Conservation (phyloP, 2,888 invertebrate genomes). For the Pseudolycoriella hygida region DNA sequence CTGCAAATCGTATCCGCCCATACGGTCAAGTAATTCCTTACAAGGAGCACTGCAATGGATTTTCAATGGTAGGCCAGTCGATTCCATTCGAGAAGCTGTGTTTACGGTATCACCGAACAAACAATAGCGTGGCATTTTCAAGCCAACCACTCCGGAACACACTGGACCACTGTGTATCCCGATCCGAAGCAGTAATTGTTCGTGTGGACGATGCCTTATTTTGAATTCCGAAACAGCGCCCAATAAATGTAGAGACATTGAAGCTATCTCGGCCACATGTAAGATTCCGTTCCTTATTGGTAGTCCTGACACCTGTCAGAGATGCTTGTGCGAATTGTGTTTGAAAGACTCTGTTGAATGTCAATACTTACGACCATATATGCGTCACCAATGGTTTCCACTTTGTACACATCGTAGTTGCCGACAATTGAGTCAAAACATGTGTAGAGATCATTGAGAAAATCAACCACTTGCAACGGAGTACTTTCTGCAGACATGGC, state of each 20-base stretch:
- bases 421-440: conserved; percentile 89
- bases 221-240: conserved; percentile 70
- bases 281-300: conserved; percentile 75
- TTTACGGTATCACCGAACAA: conserved; percentile 88
- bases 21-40: conserved; percentile 43
- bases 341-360: too few relatives aligned
- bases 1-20: conserved; percentile 53
- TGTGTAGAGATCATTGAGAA: conserved; percentile 86
- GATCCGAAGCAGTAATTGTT: conserved; percentile 69
- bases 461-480: conserved; percentile 78
- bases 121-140: conserved; percentile 88
- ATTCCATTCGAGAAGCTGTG: conserved; percentile 76
- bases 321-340: too few relatives aligned
- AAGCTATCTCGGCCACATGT: conserved; percentile 86
- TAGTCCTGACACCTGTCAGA: conserved; percentile 57
- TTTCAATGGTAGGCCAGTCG: conserved; percentile 64
- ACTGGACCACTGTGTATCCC: conserved; percentile 87
- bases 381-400: conserved; percentile 81
- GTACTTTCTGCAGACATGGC: conserved; percentile 85
- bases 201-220: conserved; percentile 72
- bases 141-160: conserved; percentile 80
- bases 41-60: conserved; percentile 69
- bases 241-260: conserved; percentile 78
- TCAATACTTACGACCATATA: conserved; percentile 69
- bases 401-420: conserved; percentile 86